A percentile compares a stretch with the other conserved stretches of the same genome.
These are phyloP conservation scores for Cordylochernes scorpioides DNA, from an alignment of 2,888 invertebrate species.

Conservation along the genomic window DNA sequence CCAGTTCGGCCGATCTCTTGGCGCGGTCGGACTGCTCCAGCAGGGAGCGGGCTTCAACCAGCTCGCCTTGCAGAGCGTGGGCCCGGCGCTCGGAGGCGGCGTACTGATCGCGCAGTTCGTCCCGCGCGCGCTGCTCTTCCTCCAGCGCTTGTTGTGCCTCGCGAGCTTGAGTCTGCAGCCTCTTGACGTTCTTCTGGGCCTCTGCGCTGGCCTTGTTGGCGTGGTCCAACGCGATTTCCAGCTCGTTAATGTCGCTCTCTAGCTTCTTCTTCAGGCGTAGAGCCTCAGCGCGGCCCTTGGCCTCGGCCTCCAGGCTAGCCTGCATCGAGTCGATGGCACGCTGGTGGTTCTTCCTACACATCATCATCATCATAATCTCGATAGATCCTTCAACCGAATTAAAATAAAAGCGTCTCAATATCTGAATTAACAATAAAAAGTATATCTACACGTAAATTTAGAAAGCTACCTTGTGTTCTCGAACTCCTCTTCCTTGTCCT, in stretches of 20 bases:
- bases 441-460: too few relatives aligned
- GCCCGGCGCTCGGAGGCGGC: constrained; percentile 91
- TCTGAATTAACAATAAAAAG: too few relatives aligned
- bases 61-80: constrained; percentile 85
- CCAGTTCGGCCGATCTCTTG: constrained; percentile 89
- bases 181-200: constrained; percentile 96
- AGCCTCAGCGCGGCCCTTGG: constrained; percentile 98
- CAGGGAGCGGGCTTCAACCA: constrained; percentile 87
- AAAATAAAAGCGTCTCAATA: too few relatives aligned
- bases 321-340: constrained; percentile 99
- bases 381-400: too few relatives aligned
- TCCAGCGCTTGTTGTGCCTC: constrained; percentile 83
- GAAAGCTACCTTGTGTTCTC: constrained; percentile 58
- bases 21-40: constrained; percentile 94
- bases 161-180: constrained; percentile 91
- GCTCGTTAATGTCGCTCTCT: constrained; percentile 97
- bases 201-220: constrained; percentile 96
- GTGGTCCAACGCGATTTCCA: constrained; percentile 93
- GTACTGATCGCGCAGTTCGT: constrained; percentile 89
- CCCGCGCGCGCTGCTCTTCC: constrained; percentile 89
- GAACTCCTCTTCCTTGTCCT: constrained; percentile 99
- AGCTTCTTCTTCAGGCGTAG: constrained; percentile 99
- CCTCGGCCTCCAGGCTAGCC: constrained; percentile 94
- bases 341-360: constrained; percentile 80
- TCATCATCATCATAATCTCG: too few relatives aligned